Evolutionary conservation across 2,888 invertebrate species (phyloP).

Genomic region (Sinhomidia bicolor): DNA sequence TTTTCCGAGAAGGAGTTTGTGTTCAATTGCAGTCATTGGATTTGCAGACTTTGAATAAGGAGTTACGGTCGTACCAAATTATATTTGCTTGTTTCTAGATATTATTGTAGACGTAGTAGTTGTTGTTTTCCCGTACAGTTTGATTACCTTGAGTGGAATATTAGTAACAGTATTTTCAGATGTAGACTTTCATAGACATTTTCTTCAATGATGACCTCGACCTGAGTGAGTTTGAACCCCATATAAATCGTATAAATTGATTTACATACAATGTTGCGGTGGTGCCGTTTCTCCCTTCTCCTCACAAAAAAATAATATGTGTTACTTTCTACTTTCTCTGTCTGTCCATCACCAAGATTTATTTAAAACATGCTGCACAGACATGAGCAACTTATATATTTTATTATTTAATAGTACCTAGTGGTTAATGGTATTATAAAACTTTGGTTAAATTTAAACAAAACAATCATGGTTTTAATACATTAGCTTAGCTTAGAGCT

Average conservation of each 20-base stretch:
- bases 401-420: background rate
- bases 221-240: conserved; percentile 46
- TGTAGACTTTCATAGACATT: background rate
- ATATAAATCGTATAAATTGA: background rate
- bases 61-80: background rate
- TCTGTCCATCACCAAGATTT: no score
- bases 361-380: background rate
- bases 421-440: no score
- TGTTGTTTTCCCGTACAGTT: conserved; percentile 5
- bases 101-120: conserved; percentile 37
- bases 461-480: no score
- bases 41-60: background rate
- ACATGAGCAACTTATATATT: background rate
- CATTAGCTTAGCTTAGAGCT: no score
- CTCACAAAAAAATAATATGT: background rate
- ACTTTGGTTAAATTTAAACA: no score
- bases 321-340: background rate
- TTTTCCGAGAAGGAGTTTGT: background rate
- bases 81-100: conserved; percentile 44
- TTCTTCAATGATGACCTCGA: background rate
- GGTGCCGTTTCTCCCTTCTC: background rate
- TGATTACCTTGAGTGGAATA: conserved; percentile 36
- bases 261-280: background rate
- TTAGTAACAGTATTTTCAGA: conserved; percentile 30
- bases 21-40: background rate